phyloP scores from a whole-genome alignment of 2,797 vertebrate genomes.

The Betta splendens region DNA sequence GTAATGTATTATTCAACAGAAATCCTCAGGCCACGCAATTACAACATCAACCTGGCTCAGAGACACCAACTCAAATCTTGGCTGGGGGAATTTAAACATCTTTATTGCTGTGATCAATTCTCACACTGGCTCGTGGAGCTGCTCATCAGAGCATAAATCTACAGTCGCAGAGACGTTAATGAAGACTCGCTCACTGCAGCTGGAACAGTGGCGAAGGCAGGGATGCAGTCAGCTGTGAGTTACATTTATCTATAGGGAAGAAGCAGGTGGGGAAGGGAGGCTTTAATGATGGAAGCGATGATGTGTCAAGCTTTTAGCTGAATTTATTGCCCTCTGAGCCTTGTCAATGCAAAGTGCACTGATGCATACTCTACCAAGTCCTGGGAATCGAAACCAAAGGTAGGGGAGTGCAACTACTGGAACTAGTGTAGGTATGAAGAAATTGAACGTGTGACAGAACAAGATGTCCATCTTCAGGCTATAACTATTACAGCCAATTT shows the following conservation, averaged over 20 bases:
- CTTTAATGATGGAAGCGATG: constrained; percentile 63
- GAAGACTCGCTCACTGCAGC: constrained; percentile 51
- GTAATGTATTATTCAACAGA: constrained; percentile 55
- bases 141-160: constrained; percentile 66
- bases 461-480: constrained; percentile 13
- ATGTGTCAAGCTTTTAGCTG: constrained; percentile 66
- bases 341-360: constrained; percentile 49
- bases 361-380: constrained; percentile 66
- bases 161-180: constrained; percentile 59
- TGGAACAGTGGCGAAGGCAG: constrained; percentile 29
- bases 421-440: constrained; percentile 30
- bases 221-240: constrained; percentile 38
- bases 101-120: constrained; percentile 71
- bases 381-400: constrained; percentile 29
- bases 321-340: constrained; percentile 66
- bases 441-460: constrained; percentile 30
- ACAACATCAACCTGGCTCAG: constrained; percentile 15
- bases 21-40: constrained; percentile 25
- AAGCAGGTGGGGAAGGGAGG: constrained; percentile 47
- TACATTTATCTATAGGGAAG: constrained; percentile 52
- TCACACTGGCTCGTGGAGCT: constrained; percentile 50
- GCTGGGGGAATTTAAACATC: constrained; percentile 4
- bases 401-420: constrained; percentile 6
- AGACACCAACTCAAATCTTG: constrained; percentile 48
- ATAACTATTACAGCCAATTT: constrained; percentile 22